Conservation (phyloP, 2,797 vertebrate genomes). For the Spinus olivaceus region DNA sequence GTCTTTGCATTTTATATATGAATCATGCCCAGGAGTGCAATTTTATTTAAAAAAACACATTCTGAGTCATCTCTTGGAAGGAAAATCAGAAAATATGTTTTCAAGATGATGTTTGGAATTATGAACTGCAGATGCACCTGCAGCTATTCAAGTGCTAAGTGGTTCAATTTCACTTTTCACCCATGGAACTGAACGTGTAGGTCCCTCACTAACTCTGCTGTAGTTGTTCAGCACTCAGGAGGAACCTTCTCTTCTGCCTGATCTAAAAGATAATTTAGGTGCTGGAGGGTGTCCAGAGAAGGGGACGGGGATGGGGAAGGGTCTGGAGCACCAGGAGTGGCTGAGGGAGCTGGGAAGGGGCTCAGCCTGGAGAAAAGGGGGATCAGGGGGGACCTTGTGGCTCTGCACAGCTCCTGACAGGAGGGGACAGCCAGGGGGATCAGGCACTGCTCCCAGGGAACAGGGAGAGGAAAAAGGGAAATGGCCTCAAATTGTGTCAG, state of each 20-base stretch:
- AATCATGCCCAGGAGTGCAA: background rate
- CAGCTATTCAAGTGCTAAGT: background rate
- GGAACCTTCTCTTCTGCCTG: background rate
- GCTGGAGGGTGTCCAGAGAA: accelerated
- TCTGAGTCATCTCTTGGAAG: background rate
- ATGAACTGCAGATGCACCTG: background rate
- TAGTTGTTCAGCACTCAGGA: background rate
- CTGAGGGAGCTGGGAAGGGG: background rate
- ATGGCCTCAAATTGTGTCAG: accelerated
- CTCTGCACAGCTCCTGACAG: background rate
- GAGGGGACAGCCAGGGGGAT: accelerated
- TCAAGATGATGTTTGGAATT: background rate
- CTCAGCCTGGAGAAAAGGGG: background rate
- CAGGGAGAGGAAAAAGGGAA: accelerated
- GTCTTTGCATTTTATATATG: background rate
- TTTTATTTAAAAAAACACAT: background rate
- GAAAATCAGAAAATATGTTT: background rate
- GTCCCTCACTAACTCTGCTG: background rate
- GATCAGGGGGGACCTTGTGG: accelerated
- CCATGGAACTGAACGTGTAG: background rate
- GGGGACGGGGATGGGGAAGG: accelerated
- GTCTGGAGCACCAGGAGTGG: accelerated
- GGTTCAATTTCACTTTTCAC: background rate
- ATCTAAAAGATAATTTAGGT: background rate
- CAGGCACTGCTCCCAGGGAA: accelerated